Evolutionary conservation across 2,888 invertebrate genomes (phyloP), one percentile per base, ranked within the genome.

Genomic region (Idaea aversata): DNA sequence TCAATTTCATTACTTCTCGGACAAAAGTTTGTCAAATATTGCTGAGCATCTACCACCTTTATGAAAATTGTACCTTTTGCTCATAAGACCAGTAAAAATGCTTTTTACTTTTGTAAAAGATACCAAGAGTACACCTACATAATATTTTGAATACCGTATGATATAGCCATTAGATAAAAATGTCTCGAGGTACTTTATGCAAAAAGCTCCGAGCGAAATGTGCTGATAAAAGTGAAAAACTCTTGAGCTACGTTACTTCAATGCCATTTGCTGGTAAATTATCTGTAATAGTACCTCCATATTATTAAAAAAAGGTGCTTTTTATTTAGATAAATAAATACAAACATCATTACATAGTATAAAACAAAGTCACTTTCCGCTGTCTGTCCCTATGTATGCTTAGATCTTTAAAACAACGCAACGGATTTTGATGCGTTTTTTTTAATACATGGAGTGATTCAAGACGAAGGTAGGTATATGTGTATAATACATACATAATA

Each of bases 261-360:
- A 79, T 85, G 76, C 79, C 91, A 90, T 91, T 90, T 85, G 83
- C 73, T 83, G 76, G 83, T 79, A 87, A 91, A 91, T 91, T 90
- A 83, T 77, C 82, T 86, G 90, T 85, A 82, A 83, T 86, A 88
- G 79, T 83, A 84, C 80, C 81, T 83, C 84, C 83, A 81, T 84
- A 82, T 86, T 84, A 47, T 10, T 47, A 4, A 47, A 4, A 5
- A 4, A 47, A 47, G 47, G 13, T 47, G 47, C 47, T 47, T 47
- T 25, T 47, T 47, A 36, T 36, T 36, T 36, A 36, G 36, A 36
- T 36, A 36, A 36, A 36, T 4, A 10, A 36, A 36, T 36, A 36
- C 36, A 10, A 36, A 10, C n/a, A n/a, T n/a, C n/a, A n/a, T n/a
- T n/a, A n/a, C n/a, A n/a, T n/a, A n/a, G n/a, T n/a, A n/a, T n/a